Base-by-base conservation (phyloP, 2,888 invertebrate species). In the Acholoe squamosa region DNA sequence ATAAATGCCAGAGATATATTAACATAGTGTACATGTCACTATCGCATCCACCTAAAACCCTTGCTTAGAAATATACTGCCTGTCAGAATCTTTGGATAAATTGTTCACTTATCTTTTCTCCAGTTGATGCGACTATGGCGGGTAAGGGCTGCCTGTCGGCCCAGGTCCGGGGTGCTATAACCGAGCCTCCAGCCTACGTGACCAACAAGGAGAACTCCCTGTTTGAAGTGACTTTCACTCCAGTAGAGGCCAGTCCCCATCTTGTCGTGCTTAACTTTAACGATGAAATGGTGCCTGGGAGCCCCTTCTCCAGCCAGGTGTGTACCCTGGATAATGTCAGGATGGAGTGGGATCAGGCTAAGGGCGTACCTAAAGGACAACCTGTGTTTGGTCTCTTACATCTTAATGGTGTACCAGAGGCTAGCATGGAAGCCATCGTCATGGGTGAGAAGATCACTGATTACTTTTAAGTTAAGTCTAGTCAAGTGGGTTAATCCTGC, bases 191-290 rank as follows among this genome's bases (percentile, higher is more conserved):
- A 0, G 54, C 91, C 22, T 89, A 90, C 14, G 77, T 93, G n/a
- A 90, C 84, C 10, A 84, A 84, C 25, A 88, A 91, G 19, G 89
- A 88, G 34, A 90, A 89, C 71, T 91, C 89, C 16, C 33, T 52
- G 31, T 91, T 90, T 51, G 90, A 91, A 10, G 92, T 89, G 33
- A 61, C n/a, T 12, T 89, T 89, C 34, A 43, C 34, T 0, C 93
- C 93, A 12, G 71, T 28, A 0, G 93, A 93, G 89, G 90, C 76
- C 14, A 84, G 31, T 14, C 86, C 90, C 0, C 99, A 98, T 95
- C 98, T 98, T 95, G 97, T 99, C 61, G 97, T 98, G 92, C 97
- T 99, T 92, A 97, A 97, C 28, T 97, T 96, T 96, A 96, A 96
- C 93, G 96, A 96, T 28, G 95, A 96, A 91, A 96, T 96, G 91